These are phyloP conservation scores for Lasioglossum leucozonium DNA, from an alignment of 2,888 invertebrate species.

Conservation along the genomic window DNA sequence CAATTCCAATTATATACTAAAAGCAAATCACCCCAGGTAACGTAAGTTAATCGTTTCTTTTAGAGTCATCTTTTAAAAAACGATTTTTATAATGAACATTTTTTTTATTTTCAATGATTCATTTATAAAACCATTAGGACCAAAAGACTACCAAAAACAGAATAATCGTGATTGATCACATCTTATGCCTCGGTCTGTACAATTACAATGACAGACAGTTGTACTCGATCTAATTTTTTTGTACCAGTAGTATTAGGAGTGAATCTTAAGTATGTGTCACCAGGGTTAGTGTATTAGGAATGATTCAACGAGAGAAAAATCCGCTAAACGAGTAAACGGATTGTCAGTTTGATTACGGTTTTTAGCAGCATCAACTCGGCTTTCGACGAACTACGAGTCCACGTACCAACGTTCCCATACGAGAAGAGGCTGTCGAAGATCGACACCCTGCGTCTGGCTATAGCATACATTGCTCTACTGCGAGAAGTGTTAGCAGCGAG, in stretches of 20 bases:
- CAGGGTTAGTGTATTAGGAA: neutral
- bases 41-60: too few species aligned
- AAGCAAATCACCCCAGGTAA: neutral
- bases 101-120: too few species aligned
- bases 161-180: too few species aligned
- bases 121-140: too few species aligned
- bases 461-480: constrained; percentile 98
- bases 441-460: constrained; percentile 97
- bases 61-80: neutral
- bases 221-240: neutral
- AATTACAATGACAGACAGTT: neutral
- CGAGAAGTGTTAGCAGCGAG: constrained; percentile 95
- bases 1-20: neutral
- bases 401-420: constrained; percentile 99
- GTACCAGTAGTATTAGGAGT: neutral
- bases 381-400: constrained; percentile 98
- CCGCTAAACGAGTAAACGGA: constrained; percentile 47
- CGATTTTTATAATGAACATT: neutral
- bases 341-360: constrained; percentile 83
- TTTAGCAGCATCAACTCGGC: constrained; percentile 99
- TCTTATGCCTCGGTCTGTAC: too few species aligned
- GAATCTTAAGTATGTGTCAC: neutral
- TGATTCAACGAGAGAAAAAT: neutral
- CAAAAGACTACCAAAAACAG: too few species aligned
- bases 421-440: constrained; percentile 99